Evolutionary conservation across 2,113 vertebrate genomes (phyloP).

Genomic region (Patagioenas fasciata): DNA sequence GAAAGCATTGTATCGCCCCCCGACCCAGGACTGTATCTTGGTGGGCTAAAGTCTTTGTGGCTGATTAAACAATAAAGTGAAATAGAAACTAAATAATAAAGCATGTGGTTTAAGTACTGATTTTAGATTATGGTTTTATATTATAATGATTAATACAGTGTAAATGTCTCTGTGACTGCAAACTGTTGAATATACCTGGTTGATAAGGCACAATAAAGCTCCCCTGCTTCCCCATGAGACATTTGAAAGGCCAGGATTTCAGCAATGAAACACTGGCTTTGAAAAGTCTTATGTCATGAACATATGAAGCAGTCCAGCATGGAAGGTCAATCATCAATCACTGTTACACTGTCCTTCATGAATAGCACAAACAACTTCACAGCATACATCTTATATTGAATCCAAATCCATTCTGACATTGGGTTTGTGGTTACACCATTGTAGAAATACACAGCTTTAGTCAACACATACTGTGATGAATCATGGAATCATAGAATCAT

Average conservation of each 20-base stretch:
- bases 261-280: not conserved
- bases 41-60: not conserved
- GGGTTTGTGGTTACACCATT: not conserved
- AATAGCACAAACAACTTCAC: not conserved
- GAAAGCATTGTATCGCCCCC: not conserved
- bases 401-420: not conserved
- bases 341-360: not conserved
- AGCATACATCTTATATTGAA: not conserved
- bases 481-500: not conserved
- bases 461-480: not conserved
- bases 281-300: not conserved
- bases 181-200: not conserved
- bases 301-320: not conserved
- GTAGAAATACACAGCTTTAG: not conserved
- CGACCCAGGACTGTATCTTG: not conserved
- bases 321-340: slow-evolving; percentile 39
- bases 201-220: not conserved
- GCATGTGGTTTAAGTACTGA: not conserved
- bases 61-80: not conserved
- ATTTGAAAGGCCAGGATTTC: slow-evolving; percentile 11
- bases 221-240: not conserved
- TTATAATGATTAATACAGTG: not conserved
- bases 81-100: not conserved
- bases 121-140: not conserved
- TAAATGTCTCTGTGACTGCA: not conserved